A percentile compares a stretch with the other conserved stretches of the same genome.
These are phyloP conservation scores for Drosophila acutilabella DNA, from an alignment of 2,888 invertebrate species.

Conservation along the genomic window DNA sequence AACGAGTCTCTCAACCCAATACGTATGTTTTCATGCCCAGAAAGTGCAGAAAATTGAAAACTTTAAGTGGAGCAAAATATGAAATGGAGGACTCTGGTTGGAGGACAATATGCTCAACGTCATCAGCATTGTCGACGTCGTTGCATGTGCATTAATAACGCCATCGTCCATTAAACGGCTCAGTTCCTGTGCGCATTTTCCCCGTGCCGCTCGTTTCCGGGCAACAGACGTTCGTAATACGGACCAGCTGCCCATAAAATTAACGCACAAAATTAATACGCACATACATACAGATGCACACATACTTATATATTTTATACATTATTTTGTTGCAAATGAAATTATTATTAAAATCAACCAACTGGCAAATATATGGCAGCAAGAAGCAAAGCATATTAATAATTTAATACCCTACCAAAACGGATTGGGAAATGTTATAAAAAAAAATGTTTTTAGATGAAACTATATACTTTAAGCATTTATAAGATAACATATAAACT, in stretches of 20 bases:
- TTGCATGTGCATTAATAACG: slow-evolving; percentile 68
- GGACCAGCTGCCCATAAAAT: slow-evolving; percentile 69
- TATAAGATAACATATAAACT: too few relatives aligned
- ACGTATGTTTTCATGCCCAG: slow-evolving; percentile 17
- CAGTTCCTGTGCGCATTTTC: slow-evolving; percentile 42
- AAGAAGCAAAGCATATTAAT: slow-evolving; percentile 6
- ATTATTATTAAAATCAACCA: slow-evolving; percentile 59
- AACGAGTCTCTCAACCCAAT: slow-evolving; percentile 25
- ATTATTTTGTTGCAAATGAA: slow-evolving; percentile 41
- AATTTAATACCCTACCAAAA: background rate
- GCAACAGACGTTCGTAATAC: slow-evolving; percentile 50
- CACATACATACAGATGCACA: slow-evolving; percentile 27
- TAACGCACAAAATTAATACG: slow-evolving; percentile 67
- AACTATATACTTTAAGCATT: too few relatives aligned
- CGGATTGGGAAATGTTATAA: too few relatives aligned
- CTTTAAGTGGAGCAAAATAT: slow-evolving; percentile 68
- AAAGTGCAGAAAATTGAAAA: slow-evolving; percentile 63
- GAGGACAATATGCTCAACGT: slow-evolving; percentile 39
- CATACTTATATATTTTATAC: slow-evolving; percentile 34
- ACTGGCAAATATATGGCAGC: slow-evolving; percentile 41
- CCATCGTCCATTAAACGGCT: slow-evolving; percentile 65
- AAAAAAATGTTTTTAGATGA: too few relatives aligned
- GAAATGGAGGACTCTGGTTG: slow-evolving; percentile 40
- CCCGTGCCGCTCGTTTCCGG: slow-evolving; percentile 5
- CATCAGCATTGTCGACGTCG: slow-evolving; percentile 9